These are phyloP conservation scores for Pseudopodoces humilis DNA, from an alignment of 2,113 vertebrate species.

Conservation along the genomic window DNA sequence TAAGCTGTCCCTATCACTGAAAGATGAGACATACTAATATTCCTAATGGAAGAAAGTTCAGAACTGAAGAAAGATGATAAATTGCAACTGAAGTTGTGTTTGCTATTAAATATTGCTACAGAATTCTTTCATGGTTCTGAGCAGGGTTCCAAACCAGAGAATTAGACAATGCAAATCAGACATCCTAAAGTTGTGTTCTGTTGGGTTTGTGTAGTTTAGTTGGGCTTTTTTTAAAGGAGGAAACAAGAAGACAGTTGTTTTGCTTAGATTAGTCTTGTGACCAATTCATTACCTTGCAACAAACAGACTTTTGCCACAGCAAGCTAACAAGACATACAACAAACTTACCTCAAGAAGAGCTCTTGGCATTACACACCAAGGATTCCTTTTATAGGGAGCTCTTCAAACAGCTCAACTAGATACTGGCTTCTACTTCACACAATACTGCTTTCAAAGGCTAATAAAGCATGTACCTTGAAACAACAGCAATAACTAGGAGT, in stretches of 20 bases:
- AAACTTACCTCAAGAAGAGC: not conserved
- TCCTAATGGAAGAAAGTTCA: not conserved
- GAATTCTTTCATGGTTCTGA: not conserved
- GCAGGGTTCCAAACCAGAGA: not conserved
- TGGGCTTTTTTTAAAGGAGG: not conserved
- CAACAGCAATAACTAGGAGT: not conserved
- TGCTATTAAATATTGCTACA: not conserved
- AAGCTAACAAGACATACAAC: not conserved
- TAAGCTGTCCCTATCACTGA: not conserved
- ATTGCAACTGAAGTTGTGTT: not conserved
- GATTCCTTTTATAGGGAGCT: not conserved
- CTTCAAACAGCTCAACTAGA: not conserved
- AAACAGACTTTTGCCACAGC: not conserved
- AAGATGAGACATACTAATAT: not conserved
- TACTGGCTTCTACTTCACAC: not conserved
- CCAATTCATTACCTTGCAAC: not conserved
- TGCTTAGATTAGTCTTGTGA: not conserved
- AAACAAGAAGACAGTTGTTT: not conserved
- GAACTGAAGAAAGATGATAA: not conserved
- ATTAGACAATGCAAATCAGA: not conserved
- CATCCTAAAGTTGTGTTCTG: not conserved
- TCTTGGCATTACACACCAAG: not conserved
- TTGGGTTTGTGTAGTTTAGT: not conserved
- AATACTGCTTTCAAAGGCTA: not conserved
- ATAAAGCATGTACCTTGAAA: not conserved